phyloP scores from a whole-genome alignment of 2,888 invertebrate species.

The Aricia artaxerxes region DNA sequence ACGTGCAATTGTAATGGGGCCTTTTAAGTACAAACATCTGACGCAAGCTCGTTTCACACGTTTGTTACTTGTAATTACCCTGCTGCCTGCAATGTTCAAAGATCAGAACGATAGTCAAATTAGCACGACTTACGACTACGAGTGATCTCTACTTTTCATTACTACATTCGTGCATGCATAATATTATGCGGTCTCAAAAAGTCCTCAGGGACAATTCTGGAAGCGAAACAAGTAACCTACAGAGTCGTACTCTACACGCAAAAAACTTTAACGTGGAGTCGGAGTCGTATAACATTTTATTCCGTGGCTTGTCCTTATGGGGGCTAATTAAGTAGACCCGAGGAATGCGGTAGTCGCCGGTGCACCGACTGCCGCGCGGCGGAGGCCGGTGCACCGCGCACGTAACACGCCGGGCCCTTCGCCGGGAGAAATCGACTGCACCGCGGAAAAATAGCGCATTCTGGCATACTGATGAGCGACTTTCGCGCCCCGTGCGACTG shows the following conservation, averaged over 20 bases:
- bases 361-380: background rate
- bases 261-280: background rate
- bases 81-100: background rate
- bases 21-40: constrained; percentile 2
- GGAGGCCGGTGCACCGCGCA: background rate
- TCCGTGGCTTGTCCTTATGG: background rate
- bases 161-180: background rate
- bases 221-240: background rate
- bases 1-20: background rate
- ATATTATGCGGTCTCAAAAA: background rate
- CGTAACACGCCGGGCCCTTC: background rate
- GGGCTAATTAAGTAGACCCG: background rate
- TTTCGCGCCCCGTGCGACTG: background rate
- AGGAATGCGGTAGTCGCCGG: background rate
- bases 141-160: background rate
- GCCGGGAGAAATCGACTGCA: background rate
- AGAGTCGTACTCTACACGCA: background rate
- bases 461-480: constrained; percentile 10
- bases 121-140: background rate
- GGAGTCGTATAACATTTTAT: background rate
- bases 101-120: background rate
- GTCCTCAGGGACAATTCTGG: background rate
- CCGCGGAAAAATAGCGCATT: constrained; percentile 10
- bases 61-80: constrained; percentile 2
- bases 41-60: constrained; percentile 5